phyloP scores from a whole-genome alignment of 2,113 vertebrate genomes.

The Malurus cyaneus region DNA sequence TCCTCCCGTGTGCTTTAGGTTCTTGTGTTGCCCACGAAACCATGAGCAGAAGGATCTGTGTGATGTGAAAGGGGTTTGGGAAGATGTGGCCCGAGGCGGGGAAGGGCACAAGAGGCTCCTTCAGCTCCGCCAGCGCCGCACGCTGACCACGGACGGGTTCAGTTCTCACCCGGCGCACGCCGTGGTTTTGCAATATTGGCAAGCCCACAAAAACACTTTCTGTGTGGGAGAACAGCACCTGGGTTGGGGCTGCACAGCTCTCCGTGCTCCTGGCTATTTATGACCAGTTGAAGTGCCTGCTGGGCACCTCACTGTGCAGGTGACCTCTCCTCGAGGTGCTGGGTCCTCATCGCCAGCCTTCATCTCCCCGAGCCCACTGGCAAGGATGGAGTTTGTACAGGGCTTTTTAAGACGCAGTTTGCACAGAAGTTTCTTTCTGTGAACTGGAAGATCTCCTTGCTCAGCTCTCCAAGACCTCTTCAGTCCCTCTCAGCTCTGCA shows the following conservation, averaged over 20 bases:
- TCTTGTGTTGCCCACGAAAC: constrained; percentile 1
- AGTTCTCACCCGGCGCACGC: neutral
- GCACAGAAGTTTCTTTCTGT: neutral
- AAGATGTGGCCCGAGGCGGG: neutral
- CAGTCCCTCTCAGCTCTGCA: neutral
- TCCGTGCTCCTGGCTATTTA: neutral
- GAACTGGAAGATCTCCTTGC: neutral
- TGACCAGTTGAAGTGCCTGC: neutral
- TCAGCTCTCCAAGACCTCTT: neutral
- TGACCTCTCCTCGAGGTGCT: neutral
- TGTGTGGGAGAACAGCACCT: neutral
- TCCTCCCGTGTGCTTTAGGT: constrained; percentile 20
- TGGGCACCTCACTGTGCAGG: neutral
- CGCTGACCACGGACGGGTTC: neutral
- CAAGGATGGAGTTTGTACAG: neutral
- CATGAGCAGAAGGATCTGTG: constrained; percentile 15
- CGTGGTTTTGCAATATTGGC: constrained; percentile 38
- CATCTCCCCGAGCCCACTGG: neutral
- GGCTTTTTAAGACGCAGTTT: neutral
- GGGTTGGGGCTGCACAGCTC: neutral
- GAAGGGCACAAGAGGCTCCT: constrained; percentile 2
- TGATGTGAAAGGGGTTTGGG: constrained; percentile 11
- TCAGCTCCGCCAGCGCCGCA: neutral
- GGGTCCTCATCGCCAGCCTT: neutral
- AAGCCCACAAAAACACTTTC: constrained; percentile 29